Evolutionary conservation across 2,888 invertebrate species (phyloP), one percentile per base, ranked within the genome.

Genomic region (Chymomyza caudatula): DNA sequence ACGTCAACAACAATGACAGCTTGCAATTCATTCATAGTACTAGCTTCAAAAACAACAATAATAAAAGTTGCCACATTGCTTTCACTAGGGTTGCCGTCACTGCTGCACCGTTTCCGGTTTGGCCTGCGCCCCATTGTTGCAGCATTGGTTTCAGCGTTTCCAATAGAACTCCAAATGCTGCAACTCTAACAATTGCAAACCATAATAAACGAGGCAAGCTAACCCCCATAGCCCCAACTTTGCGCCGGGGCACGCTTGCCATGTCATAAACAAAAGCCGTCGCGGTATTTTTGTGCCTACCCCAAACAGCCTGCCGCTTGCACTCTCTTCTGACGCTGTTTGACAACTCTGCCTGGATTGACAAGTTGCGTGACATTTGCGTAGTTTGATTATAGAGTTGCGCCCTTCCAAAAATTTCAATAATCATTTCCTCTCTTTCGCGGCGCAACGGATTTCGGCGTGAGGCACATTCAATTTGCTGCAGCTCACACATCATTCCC

Each of bases 401-500:
- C 47, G 47, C 47, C 47, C n/a, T 47, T 47, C 6, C 29, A 37
- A 37, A 37, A 37, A 37, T 77, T 58, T 65, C 76, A 78, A 69
- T 74, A 81, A 73, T 81, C 72, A 78, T 82, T 84, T 80, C 80
- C 80, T 84, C 67, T 63, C 60, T 66, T 64, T 54, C 25, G 29
- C 11, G 43, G 51, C 42, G 70, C 64, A 68, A 57, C 56, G 63
- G 62, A 25, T 69, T 53, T 22, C n/a, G 67, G 55, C 52, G 54
- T 49, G 29, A 23, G 56, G 47, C 44, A 44, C 37, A 57, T 52
- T 49, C 23, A 58, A 72, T 69, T 67, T 66, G 64, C 64, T 63
- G 73, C 71, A 71, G 67, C 74, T 76, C 81, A 75, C 84, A 84
- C 85, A 76, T 71, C 84, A 70, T 74, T 84, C 72, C 79, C 74